A percentile compares a stretch with the other conserved stretches of the same genome.
phyloP scores from a whole-genome alignment of 53 echinoderm and acorn worm species.

The Holothuria leucospilota region DNA sequence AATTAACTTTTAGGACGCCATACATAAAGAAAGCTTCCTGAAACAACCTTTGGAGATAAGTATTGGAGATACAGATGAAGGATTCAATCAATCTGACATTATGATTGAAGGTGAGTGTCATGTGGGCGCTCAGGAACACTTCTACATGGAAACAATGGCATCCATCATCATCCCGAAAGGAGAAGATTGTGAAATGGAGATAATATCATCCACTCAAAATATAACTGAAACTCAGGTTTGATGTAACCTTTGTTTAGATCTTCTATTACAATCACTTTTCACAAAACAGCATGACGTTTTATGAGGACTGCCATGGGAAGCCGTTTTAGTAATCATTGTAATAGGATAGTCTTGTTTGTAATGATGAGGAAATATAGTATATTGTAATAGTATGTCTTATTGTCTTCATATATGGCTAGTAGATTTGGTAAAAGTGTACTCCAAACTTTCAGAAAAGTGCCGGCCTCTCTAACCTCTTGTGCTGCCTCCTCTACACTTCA shows the following conservation, averaged over 20 bases:
- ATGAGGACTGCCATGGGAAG: neutral
- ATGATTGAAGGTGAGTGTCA: conserved; percentile 71
- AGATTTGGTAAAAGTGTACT: no score
- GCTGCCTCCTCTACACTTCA: no score
- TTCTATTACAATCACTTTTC: neutral
- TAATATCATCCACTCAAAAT: conserved; percentile 70
- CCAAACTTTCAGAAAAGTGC: no score
- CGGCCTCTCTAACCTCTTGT: no score
- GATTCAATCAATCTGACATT: conserved; percentile 63
- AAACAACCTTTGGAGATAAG: conserved; percentile 13
- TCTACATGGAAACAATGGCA: conserved; percentile 76
- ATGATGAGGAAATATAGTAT: no score
- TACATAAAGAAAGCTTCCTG: conserved; percentile 55
- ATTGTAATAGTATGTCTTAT: no score
- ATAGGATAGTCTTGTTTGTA: no score
- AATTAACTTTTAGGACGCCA: conserved; percentile 59
- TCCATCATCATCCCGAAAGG: conserved; percentile 63
- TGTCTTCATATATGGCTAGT: no score
- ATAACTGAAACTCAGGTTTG: conserved; percentile 58
- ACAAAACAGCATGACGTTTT: neutral
- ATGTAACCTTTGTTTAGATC: neutral
- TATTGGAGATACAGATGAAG: conserved; percentile 49
- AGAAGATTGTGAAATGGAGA: conserved; percentile 69
- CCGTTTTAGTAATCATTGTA: no score
- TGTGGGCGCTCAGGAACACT: conserved; percentile 77